Conservation (phyloP, 2,888 invertebrate genomes). For the Allygus modestus region DNA sequence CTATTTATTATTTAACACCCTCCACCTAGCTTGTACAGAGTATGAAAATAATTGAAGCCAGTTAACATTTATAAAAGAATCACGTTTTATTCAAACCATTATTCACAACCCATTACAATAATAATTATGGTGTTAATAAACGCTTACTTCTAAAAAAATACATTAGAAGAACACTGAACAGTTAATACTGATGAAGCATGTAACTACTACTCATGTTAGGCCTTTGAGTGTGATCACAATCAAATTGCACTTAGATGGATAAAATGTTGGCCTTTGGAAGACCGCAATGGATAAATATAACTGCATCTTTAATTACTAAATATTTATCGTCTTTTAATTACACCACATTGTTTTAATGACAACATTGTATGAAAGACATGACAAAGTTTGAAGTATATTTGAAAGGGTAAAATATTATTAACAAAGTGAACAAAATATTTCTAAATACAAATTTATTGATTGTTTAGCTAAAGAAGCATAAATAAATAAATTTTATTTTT, state of each 20-base stretch:
- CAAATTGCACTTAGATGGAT: constrained; percentile 49
- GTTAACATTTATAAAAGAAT: constrained; percentile 46
- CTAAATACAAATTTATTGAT: too few species aligned
- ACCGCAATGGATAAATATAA: neutral
- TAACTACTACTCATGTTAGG: constrained; percentile 39
- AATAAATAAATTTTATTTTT: too few species aligned
- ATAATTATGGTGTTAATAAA: constrained; percentile 53
- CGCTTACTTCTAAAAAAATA: constrained; percentile 53
- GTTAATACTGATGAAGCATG: constrained; percentile 51
- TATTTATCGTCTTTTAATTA: neutral
- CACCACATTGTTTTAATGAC: neutral
- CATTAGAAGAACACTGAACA: constrained; percentile 6
- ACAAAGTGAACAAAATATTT: too few species aligned
- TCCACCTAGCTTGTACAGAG: neutral
- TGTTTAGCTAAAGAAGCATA: too few species aligned
- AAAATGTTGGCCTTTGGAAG: constrained; percentile 31
- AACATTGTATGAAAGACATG: constrained; percentile 15
- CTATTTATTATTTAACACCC: too few species aligned
- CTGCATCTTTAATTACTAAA: neutral
- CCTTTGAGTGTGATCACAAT: constrained; percentile 50
- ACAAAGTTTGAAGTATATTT: neutral
- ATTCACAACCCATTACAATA: constrained; percentile 50
- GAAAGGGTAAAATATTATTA: neutral
- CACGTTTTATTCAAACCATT: constrained; percentile 51
- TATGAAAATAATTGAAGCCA: neutral